Evolutionary conservation across 2,797 vertebrate species (phyloP).

Genomic region (Melanotaenia nigrans): DNA sequence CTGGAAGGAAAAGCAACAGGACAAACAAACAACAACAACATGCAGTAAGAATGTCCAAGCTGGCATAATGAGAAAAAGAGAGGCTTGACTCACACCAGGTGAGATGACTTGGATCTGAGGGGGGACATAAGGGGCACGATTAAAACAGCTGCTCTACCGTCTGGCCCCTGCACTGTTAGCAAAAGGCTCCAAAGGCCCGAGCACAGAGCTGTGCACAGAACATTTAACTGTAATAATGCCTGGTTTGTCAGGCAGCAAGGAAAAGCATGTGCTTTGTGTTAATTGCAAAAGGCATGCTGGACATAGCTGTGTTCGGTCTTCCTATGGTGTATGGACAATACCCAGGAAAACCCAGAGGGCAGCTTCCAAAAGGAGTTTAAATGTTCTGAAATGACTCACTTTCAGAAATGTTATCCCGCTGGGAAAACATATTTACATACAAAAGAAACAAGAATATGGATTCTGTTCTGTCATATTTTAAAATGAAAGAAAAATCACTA

Average conservation of each 20-base stretch:
- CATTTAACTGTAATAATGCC: slow-evolving; percentile 62
- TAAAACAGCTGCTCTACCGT: slow-evolving; percentile 68
- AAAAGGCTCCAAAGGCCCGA: slow-evolving; percentile 40
- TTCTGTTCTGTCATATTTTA: slow-evolving; percentile 27
- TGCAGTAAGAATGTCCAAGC: slow-evolving; percentile 52
- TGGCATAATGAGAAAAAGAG: slow-evolving; percentile 48
- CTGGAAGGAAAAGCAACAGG: slow-evolving; percentile 46
- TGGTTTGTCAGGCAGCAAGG: slow-evolving; percentile 47
- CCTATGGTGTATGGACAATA: slow-evolving; percentile 17
- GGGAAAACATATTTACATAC: slow-evolving; percentile 25
- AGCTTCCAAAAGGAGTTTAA: background rate
- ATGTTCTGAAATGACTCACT: slow-evolving; percentile 19
- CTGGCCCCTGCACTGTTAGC: slow-evolving; percentile 68
- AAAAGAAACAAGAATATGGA: slow-evolving; percentile 11
- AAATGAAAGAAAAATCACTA: slow-evolving; percentile 33
- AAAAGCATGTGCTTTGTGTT: slow-evolving; percentile 63
- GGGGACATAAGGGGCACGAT: slow-evolving; percentile 65
- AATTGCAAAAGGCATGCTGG: slow-evolving; percentile 62
- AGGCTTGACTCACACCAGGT: slow-evolving; percentile 68
- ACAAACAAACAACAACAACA: slow-evolving; percentile 58
- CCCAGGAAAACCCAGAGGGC: slow-evolving; percentile 19
- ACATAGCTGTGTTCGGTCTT: slow-evolving; percentile 44
- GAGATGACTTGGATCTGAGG: slow-evolving; percentile 62
- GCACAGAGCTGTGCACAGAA: slow-evolving; percentile 39
- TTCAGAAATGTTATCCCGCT: slow-evolving; percentile 14